phyloP scores from a whole-genome alignment of 2,888 invertebrate genomes.

The Lasius platythorax region DNA sequence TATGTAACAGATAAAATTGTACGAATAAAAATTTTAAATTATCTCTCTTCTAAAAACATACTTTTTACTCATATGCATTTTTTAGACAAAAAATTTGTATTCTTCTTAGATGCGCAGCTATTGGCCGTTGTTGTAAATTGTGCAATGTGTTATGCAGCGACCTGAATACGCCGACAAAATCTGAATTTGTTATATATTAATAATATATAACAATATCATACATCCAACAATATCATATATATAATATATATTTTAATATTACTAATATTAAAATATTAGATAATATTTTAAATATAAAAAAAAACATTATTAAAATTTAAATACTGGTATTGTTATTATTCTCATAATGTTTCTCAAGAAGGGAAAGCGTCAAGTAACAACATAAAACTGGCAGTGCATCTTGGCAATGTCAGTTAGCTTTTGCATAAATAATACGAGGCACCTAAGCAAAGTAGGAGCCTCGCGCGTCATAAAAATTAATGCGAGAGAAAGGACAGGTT shows the following conservation, averaged over 20 bases:
- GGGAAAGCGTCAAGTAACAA: background rate
- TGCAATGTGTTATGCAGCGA: too few relatives aligned
- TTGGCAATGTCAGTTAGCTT: constrained; percentile 31
- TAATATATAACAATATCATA: too few relatives aligned
- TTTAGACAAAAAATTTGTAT: too few relatives aligned
- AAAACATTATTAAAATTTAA: background rate
- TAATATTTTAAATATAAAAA: background rate
- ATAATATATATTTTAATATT: background rate
- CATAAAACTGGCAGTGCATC: constrained; percentile 19
- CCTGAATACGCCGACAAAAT: too few relatives aligned
- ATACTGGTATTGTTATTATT: background rate
- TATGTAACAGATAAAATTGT: too few relatives aligned
- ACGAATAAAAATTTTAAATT: too few relatives aligned
- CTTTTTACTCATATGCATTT: too few relatives aligned
- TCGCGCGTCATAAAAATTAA: constrained; percentile 43
- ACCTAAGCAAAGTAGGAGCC: constrained; percentile 38
- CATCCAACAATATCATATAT: too few relatives aligned
- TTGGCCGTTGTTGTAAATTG: too few relatives aligned
- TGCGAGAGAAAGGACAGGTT: constrained; percentile 19
- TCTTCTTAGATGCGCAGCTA: too few relatives aligned
- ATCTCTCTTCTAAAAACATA: too few relatives aligned
- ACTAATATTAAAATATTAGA: background rate
- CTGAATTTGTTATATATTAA: too few relatives aligned
- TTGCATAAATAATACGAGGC: constrained; percentile 35
- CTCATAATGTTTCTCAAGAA: background rate